Evolutionary conservation across 2,888 invertebrate genomes (phyloP).

Genomic region (Tolmerus cingulatus): DNA sequence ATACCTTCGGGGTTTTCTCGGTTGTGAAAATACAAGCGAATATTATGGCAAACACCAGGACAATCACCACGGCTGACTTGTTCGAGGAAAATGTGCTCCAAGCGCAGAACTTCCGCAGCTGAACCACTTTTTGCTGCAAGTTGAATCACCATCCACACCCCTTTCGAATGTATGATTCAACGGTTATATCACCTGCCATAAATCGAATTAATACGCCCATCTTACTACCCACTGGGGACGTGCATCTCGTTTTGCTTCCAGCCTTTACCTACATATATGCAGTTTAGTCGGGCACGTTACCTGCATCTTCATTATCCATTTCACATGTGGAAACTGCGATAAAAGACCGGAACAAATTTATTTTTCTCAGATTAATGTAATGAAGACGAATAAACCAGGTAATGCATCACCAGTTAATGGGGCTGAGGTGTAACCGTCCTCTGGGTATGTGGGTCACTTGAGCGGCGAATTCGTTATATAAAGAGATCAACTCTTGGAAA

Average conservation of each 20-base stretch:
- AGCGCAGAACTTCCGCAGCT: background rate
- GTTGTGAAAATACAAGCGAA: background rate
- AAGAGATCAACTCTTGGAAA: background rate
- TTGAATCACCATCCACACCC: background rate
- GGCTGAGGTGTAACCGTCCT: background rate
- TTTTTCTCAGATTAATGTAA: constrained; percentile 24
- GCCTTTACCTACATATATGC: background rate
- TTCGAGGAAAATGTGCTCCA: background rate
- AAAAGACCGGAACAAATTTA: background rate
- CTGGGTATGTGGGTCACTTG: background rate
- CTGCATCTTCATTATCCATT: background rate
- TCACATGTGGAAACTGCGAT: background rate
- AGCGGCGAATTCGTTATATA: background rate
- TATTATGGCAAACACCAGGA: background rate
- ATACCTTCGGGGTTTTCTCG: background rate
- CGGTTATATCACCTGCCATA: background rate
- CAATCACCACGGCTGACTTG: background rate
- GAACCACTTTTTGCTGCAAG: background rate
- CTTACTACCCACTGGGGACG: background rate
- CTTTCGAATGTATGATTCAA: background rate
- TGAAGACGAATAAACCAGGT: background rate
- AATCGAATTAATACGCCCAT: constrained; percentile 2
- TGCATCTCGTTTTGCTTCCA: background rate
- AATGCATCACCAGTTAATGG: background rate
- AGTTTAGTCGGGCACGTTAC: background rate